phyloP scores from a whole-genome alignment of 1,140 invertebrate genomes.

The Notospermus geniculatus region DNA sequence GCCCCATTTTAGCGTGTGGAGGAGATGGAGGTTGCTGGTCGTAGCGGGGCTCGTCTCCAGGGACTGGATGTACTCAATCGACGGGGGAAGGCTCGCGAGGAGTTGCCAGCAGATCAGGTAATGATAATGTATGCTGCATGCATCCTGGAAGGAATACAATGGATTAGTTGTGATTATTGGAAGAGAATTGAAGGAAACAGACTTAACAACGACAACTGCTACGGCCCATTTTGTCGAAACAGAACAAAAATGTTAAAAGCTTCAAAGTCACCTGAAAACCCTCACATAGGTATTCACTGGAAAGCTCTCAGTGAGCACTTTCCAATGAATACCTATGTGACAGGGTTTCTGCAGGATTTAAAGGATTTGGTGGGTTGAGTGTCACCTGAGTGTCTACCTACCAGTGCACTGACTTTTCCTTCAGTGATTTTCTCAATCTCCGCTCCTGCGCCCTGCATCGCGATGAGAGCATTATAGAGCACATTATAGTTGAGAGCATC shows the following conservation, averaged over 20 bases:
- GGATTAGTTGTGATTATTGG: too few relatives aligned
- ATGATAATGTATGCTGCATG: conserved; percentile 87
- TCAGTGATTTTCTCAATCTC: not conserved
- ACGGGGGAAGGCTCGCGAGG: conserved; percentile 79
- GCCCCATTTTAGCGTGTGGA: conserved; percentile 75
- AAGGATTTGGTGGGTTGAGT: too few relatives aligned
- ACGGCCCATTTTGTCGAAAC: too few relatives aligned
- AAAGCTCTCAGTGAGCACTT: too few relatives aligned
- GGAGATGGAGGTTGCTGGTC: conserved; percentile 59
- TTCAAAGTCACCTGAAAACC: too few relatives aligned
- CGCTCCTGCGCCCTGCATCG: conserved; percentile 61
- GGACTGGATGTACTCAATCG: conserved; percentile 79
- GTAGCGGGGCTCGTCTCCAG: conserved; percentile 64
- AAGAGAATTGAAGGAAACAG: too few relatives aligned
- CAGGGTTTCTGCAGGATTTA: too few relatives aligned
- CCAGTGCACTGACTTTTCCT: not conserved
- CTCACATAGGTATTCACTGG: too few relatives aligned
- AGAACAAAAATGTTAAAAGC: too few relatives aligned
- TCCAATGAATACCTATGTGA: too few relatives aligned
- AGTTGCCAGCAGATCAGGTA: conserved; percentile 83
- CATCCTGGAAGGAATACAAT: conserved; percentile 57
- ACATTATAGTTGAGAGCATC: conserved; percentile 87
- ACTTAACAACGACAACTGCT: too few relatives aligned
- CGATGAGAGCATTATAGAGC: conserved; percentile 80
- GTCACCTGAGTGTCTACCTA: too few relatives aligned